Conservation (phyloP, 1,140 invertebrate genomes). For the Sminthurides bifidus region DNA sequence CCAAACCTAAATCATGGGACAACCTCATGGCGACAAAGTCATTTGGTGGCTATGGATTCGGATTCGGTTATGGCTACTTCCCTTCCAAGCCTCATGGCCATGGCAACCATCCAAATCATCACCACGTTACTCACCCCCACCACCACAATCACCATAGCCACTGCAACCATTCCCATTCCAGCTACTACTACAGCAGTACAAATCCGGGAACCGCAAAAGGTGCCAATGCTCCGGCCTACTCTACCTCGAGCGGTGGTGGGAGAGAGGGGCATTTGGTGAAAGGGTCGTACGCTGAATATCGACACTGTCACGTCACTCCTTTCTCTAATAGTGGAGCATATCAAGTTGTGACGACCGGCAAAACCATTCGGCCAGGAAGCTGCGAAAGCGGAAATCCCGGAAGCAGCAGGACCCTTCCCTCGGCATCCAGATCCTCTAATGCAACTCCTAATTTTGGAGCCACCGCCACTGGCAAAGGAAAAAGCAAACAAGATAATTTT, state of each 20-base stretch:
- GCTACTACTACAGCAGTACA: conserved; percentile 22
- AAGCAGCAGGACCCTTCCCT: conserved; percentile 11
- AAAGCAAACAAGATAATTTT: too few relatives aligned
- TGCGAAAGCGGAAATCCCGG: conserved; percentile 5
- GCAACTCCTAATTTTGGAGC: too few relatives aligned
- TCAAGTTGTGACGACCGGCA: not conserved
- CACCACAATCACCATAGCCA: conserved; percentile 32
- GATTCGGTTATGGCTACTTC: conserved; percentile 32
- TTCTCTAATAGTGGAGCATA: not conserved
- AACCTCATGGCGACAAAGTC: conserved; percentile 28
- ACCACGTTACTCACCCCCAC: conserved; percentile 30
- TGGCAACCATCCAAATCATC: conserved; percentile 12
- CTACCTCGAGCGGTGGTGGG: too few relatives aligned
- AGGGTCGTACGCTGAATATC: not conserved
- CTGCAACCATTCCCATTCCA: conserved; percentile 23
- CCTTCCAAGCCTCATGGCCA: conserved; percentile 24
- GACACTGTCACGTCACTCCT: not conserved
- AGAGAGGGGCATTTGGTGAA: too few relatives aligned
- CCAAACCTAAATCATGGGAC: conserved; percentile 30
- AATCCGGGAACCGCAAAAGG: not conserved
- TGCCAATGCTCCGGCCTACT: too few relatives aligned
- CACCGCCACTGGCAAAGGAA: too few relatives aligned
- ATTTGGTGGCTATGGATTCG: conserved; percentile 33
- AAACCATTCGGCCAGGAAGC: not conserved
- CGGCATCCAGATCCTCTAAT: not conserved